Evolutionary conservation across 1,140 invertebrate species (phyloP).

Genomic region (Prorops nasuta): DNA sequence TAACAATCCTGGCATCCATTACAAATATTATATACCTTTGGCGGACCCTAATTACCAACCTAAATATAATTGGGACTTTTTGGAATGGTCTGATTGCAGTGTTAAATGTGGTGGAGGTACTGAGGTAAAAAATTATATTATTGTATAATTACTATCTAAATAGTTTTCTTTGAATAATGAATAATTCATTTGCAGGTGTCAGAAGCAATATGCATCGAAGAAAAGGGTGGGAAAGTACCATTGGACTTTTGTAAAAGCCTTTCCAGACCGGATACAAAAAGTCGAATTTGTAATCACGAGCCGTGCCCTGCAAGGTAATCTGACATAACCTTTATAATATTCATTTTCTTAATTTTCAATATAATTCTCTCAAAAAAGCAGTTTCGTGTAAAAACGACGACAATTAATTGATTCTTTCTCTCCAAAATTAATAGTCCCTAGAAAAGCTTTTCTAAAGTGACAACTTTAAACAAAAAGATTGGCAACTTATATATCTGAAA

Average conservation of each 20-base stretch:
- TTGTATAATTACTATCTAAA: background rate
- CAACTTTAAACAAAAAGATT: too few relatives aligned
- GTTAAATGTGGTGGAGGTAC: slow-evolving; percentile 55
- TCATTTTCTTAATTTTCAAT: too few relatives aligned
- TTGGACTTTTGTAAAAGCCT: slow-evolving; percentile 44
- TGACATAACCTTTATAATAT: too few relatives aligned
- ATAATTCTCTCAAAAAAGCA: too few relatives aligned
- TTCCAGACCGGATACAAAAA: slow-evolving; percentile 40
- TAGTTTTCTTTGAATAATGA: background rate
- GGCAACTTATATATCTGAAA: too few relatives aligned
- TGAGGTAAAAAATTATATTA: slow-evolving; percentile 24
- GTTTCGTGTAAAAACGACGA: too few relatives aligned
- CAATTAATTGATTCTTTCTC: too few relatives aligned
- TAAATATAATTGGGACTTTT: slow-evolving; percentile 56
- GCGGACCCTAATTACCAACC: slow-evolving; percentile 36
- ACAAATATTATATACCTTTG: slow-evolving; percentile 45
- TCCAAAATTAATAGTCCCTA: too few relatives aligned
- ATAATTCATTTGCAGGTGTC: slow-evolving; percentile 41
- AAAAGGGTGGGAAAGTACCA: slow-evolving; percentile 50
- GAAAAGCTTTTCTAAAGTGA: too few relatives aligned
- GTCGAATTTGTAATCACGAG: slow-evolving; percentile 49
- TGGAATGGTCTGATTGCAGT: slow-evolving; percentile 51
- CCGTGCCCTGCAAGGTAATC: slow-evolving; percentile 52
- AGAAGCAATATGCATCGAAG: slow-evolving; percentile 51
- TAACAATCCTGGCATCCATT: slow-evolving; percentile 50